phyloP scores from a whole-genome alignment of 2,113 vertebrate genomes.

The Gila orcuttii region DNA sequence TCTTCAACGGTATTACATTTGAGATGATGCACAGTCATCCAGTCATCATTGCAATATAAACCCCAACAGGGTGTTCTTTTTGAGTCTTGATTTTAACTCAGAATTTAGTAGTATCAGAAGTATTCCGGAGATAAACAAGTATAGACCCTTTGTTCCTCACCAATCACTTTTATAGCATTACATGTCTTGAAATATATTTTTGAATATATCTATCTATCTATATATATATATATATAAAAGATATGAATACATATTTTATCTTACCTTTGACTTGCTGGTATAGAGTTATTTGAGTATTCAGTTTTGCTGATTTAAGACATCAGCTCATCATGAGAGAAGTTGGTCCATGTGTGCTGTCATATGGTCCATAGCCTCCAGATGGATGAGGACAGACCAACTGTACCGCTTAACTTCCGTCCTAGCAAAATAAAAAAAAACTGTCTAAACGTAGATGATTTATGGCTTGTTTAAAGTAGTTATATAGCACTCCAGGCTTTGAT shows the following conservation, averaged over 20 bases:
- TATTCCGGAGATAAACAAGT: not conserved
- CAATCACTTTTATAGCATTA: not conserved
- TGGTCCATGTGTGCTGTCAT: slow-evolving; percentile 29
- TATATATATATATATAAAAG: too few species aligned
- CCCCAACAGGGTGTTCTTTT: not conserved
- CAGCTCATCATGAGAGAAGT: not conserved
- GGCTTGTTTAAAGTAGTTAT: not conserved
- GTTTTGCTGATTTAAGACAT: slow-evolving; percentile 14
- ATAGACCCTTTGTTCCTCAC: not conserved
- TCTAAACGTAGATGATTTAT: slow-evolving; percentile 16
- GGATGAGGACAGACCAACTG: slow-evolving; percentile 12
- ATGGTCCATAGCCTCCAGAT: slow-evolving; percentile 27
- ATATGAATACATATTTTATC: too few species aligned
- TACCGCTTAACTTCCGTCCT: slow-evolving; percentile 1
- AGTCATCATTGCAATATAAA: not conserved
- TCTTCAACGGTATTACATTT: not conserved
- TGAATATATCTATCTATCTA: not conserved
- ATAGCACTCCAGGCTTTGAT: not conserved
- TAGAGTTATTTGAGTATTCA: not conserved
- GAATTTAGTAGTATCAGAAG: not conserved
- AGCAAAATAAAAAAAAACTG: not conserved
- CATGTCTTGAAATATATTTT: not conserved
- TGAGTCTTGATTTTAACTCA: not conserved
- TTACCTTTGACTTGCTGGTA: not conserved
- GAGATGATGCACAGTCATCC: not conserved